phyloP scores from a whole-genome alignment of 2,888 invertebrate species.

The Sphaeridia pumilis region DNA sequence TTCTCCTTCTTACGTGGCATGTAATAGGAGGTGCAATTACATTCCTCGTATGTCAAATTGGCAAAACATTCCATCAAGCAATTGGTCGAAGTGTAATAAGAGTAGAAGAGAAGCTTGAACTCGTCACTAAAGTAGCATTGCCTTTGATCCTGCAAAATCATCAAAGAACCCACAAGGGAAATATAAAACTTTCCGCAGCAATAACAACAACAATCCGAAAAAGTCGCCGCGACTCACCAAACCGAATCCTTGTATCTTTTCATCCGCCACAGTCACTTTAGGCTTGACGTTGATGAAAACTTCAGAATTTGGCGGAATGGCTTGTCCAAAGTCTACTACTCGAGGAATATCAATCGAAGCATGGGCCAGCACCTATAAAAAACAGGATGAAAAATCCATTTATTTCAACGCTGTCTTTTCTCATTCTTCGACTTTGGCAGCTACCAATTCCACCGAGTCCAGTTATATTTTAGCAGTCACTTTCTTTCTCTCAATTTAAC shows the following conservation, averaged over 20 bases:
- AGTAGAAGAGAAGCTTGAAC: constrained; percentile 16
- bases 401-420: too few relatives aligned
- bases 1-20: constrained; percentile 27
- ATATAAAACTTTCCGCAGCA: neutral
- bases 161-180: neutral
- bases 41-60: constrained; percentile 14
- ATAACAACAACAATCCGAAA: too few relatives aligned
- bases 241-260: constrained; percentile 10
- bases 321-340: constrained; percentile 13
- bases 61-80: constrained; percentile 18
- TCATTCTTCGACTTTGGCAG: too few relatives aligned
- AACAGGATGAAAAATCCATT: neutral
- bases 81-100: constrained; percentile 21
- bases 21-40: constrained; percentile 25
- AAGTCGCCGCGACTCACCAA: too few relatives aligned
- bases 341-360: constrained; percentile 8
- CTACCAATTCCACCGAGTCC: too few relatives aligned
- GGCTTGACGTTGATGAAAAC: constrained; percentile 22
- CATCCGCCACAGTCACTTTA: constrained; percentile 16
- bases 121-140: constrained; percentile 23
- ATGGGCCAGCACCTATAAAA: constrained; percentile 6
- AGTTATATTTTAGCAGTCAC: too few relatives aligned
- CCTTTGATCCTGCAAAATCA: constrained; percentile 15
- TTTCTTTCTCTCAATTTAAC: too few relatives aligned
- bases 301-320: constrained; percentile 24